Base-by-base conservation (phyloP, 2,113 vertebrate species). In the Burhinus bistriatus region DNA sequence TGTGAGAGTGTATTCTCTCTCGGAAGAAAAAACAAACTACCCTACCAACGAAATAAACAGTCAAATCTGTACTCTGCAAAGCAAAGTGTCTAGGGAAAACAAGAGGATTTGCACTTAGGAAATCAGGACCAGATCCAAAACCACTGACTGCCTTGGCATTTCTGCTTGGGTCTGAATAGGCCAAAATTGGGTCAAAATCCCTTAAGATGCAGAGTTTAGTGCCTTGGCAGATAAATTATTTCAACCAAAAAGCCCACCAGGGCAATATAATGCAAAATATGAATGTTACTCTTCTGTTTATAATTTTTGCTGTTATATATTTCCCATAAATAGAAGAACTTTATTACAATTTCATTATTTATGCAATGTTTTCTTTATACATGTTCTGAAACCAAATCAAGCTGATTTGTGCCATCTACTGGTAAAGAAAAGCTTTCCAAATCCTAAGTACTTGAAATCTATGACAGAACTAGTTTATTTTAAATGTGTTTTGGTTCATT, bases 391-490 rank as follows among this genome's bases (percentile, higher is more conserved):
- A 79, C 19, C 20, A 95, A 95, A 96, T 22, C 26, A 95, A 94
- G 93, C 23, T 92, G 49, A 84, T 95, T 95, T 96, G 73, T 79
- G 95, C 96, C 96, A 97, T 93, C 96, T 97, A 89, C 95, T 97
- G 97, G 97, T 72, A 71, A 96, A 94, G 7, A 4, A 73, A 68
- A 30, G 54, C 40, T 91, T 95, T 96, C 54, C 15, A 87, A 42
- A 32, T 55, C 27, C 20, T 32, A 22, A 85, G 3, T 38, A 26
- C 17, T 79, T 76, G 2, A 44, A 52, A 68, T 55, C n/a, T 58
- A 29, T 7, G 11, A 21, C 34, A 27, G 27, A 82, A 34, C 1
- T 64, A 34, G 9, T 61, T 73, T 85, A 42, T 44, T 95, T 94
- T 34, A 62, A 78, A 70, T 52, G 3, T 20, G 7, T 84, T 80